Percentiles rank a stretch among this genome's conserved stretches.
phyloP scores from a whole-genome alignment of 1,140 invertebrate species.

The Neodiprion fabricii region DNA sequence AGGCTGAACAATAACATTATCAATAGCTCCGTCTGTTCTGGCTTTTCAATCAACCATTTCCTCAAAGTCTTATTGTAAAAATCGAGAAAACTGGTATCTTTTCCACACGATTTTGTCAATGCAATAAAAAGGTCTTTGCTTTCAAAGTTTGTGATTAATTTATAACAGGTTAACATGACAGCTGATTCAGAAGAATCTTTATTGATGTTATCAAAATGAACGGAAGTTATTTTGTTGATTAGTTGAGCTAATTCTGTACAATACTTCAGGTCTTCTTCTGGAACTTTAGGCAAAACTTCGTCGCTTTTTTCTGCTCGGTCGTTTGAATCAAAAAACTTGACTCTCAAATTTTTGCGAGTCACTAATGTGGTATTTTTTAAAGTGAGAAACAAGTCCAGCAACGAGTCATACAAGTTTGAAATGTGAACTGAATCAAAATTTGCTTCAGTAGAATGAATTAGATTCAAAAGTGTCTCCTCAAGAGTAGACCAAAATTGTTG shows the following conservation, averaged over 20 bases:
- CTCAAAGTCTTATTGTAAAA: slow-evolving; percentile 62
- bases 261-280: slow-evolving; percentile 37
- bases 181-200: slow-evolving; percentile 44
- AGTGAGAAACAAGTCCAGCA: slow-evolving; percentile 26
- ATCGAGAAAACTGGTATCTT: slow-evolving; percentile 47
- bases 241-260: slow-evolving; percentile 57
- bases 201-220: slow-evolving; percentile 60
- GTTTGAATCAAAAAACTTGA: slow-evolving; percentile 46
- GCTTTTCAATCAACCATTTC: slow-evolving; percentile 55
- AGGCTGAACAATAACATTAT: slow-evolving; percentile 68
- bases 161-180: slow-evolving; percentile 52
- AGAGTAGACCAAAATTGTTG: slow-evolving; percentile 64
- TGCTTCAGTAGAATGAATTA: slow-evolving; percentile 34
- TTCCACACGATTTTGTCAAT: slow-evolving; percentile 45
- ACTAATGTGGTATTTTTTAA: slow-evolving; percentile 38
- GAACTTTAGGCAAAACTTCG: slow-evolving; percentile 8
- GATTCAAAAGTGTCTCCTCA: slow-evolving; percentile 51
- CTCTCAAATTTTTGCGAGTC: slow-evolving; percentile 44
- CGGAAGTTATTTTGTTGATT: slow-evolving; percentile 58
- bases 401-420: slow-evolving; percentile 19
- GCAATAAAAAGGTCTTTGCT: slow-evolving; percentile 51
- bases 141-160: slow-evolving; percentile 57
- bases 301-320: slow-evolving; percentile 23
- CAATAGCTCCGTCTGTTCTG: slow-evolving; percentile 55
- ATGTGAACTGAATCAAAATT: slow-evolving; percentile 19